Evolutionary conservation across 2,113 vertebrate genomes (phyloP).

Genomic region (Pterocles burchelli): DNA sequence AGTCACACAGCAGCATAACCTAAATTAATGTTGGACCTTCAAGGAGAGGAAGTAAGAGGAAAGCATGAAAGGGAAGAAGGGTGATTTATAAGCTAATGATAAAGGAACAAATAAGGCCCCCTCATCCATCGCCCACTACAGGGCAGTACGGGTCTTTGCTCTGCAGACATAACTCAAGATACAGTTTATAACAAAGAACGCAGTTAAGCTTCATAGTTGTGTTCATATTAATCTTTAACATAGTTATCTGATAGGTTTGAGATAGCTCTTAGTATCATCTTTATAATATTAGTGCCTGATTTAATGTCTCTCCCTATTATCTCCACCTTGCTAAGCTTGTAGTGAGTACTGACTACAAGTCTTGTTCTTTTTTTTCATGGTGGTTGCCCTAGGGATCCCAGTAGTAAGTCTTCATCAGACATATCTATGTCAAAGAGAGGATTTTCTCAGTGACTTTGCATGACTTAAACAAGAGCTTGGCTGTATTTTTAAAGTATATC

Average conservation of each 20-base stretch:
- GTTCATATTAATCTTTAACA: background rate
- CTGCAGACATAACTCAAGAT: background rate
- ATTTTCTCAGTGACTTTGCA: background rate
- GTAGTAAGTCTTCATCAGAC: no score
- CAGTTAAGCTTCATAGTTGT: background rate
- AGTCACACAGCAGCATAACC: background rate
- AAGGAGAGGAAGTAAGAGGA: conserved; percentile 17
- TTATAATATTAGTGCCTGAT: background rate
- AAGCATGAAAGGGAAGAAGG: conserved; percentile 11
- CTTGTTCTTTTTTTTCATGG: background rate
- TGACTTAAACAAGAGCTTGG: background rate
- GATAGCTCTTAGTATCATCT: background rate
- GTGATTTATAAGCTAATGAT: conserved; percentile 38
- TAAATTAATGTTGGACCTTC: background rate
- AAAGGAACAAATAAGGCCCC: background rate
- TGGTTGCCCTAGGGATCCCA: background rate
- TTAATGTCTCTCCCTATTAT: background rate
- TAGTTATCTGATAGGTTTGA: background rate
- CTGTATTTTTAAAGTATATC: background rate
- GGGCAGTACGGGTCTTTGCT: background rate
- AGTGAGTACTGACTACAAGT: background rate
- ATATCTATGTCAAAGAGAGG: no score
- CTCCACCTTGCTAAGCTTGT: background rate
- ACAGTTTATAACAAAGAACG: conserved; percentile 7
- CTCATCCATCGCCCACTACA: background rate